These are phyloP conservation scores for Catostomus latipinnis DNA, from an alignment of 2,797 vertebrate species.

Conservation along the genomic window DNA sequence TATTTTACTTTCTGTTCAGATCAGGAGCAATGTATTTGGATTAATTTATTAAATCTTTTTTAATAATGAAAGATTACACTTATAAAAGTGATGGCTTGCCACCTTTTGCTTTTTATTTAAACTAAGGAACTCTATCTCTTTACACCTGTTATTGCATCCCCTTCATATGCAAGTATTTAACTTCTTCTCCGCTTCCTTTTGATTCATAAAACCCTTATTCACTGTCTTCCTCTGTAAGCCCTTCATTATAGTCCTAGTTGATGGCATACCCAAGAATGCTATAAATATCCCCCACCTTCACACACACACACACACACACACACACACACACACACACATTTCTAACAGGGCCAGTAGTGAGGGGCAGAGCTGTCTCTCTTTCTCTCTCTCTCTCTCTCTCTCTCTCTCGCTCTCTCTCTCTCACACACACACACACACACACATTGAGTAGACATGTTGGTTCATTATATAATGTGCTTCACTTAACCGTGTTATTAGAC, in stretches of 20 bases:
- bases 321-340: conserved; percentile 48
- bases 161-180: conserved; percentile 51
- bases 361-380: conserved; percentile 66
- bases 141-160: conserved; percentile 21
- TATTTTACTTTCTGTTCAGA: conserved; percentile 44
- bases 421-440: not conserved
- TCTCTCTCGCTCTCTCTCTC: not conserved
- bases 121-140: conserved; percentile 28
- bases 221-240: conserved; percentile 76
- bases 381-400: conserved; percentile 47
- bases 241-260: conserved; percentile 79
- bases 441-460: conserved; percentile 14
- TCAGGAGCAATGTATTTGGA: conserved; percentile 27
- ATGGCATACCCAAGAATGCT: conserved; percentile 78
- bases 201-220: conserved; percentile 70
- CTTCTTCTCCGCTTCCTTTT: conserved; percentile 57
- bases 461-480: conserved; percentile 15
- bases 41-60: conserved; percentile 41
- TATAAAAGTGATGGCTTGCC: conserved; percentile 50
- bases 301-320: conserved; percentile 42
- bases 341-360: conserved; percentile 67
- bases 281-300: conserved; percentile 76
- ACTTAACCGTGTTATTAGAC: conserved; percentile 19
- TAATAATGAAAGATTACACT: conserved; percentile 33
- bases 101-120: conserved; percentile 27